These are phyloP conservation scores for Synchiropus splendidus DNA, from an alignment of 2,113 vertebrate genomes.

Conservation along the genomic window DNA sequence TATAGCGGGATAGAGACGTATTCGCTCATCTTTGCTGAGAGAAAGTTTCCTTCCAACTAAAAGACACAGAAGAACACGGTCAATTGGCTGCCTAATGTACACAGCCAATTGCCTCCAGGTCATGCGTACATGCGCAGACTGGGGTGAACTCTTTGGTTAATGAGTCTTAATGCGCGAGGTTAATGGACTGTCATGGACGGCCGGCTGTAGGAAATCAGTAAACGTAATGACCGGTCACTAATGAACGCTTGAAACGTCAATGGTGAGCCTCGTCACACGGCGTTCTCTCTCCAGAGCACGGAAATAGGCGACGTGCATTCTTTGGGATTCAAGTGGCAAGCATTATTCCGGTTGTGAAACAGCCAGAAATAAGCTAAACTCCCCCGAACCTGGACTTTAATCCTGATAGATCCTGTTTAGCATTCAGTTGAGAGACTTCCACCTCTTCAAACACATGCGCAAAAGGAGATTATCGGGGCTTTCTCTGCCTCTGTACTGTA, in stretches of 20 bases:
- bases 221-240: constrained; percentile 66
- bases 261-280: constrained; percentile 31
- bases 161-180: constrained; percentile 43
- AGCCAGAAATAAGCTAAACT: constrained; percentile 52
- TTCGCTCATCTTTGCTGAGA: background rate
- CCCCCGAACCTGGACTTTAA: constrained; percentile 52
- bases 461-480: constrained; percentile 42
- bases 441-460: constrained; percentile 55
- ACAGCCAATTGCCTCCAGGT: constrained; percentile 9
- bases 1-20: constrained; percentile 4
- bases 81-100: constrained; percentile 16
- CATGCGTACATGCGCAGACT: constrained; percentile 20
- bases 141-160: constrained; percentile 40
- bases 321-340: constrained; percentile 10
- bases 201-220: constrained; percentile 53
- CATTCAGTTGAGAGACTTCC: constrained; percentile 52
- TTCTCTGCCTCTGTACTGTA: constrained; percentile 27
- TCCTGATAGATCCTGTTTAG: constrained; percentile 64
- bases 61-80: constrained; percentile 13
- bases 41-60: constrained; percentile 3
- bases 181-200: constrained; percentile 49
- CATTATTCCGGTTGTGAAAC: constrained; percentile 26
- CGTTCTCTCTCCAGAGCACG: background rate
- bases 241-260: constrained; percentile 61
- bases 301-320: too few relatives aligned